Base-by-base conservation (phyloP, 2,113 vertebrate species). In the Zingel zingel region DNA sequence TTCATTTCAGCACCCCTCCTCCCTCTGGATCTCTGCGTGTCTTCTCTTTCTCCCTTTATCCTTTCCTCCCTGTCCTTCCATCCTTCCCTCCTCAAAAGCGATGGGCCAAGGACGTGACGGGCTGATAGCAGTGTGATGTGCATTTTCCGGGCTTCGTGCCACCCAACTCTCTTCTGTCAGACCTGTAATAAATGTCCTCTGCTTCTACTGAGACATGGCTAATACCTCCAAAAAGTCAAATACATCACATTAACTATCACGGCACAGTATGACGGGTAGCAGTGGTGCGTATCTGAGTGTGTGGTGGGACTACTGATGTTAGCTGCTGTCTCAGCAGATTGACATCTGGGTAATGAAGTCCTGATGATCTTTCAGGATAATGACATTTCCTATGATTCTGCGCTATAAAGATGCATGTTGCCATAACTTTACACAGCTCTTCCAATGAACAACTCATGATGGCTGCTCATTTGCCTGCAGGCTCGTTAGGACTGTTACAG, bases 341-440 rank as follows among this genome's bases (percentile, higher is more conserved):
- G 93, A 85, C 93, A 94, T 86, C 77, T 82, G 81, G 83, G 90
- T 93, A 93, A 94, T 93, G 89, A 90, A 93, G 92, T 86, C 87
- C 86, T 87, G 82, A 82, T 91, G 84, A 92, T 92, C 83, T 78
- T 69, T 66, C 66, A 50, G 64, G 14, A 25, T 45, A 43, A 65
- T 16, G 43, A 15, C 33, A 25, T 19, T 19, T 23, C 43, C 36
- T 27, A 67, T 6, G 39, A 59, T 51, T 82, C n/a, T 19, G 68
- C 74, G 53, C 53, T 50, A 89, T 84, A 86, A 73, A 80, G 59
- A 74, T 19, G 30, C 36, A n/a, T 1, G 51, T 54, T 4, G 54
- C 61, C 23, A 12, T 56, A 63, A 74, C 19, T 62, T 72, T 25
- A 43, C 7, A 5, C 57, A 18, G 64, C 45, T 30, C 30, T 8